Evolutionary conservation across 1,140 invertebrate genomes (phyloP).

Genomic region (Hormaphis cornu): DNA sequence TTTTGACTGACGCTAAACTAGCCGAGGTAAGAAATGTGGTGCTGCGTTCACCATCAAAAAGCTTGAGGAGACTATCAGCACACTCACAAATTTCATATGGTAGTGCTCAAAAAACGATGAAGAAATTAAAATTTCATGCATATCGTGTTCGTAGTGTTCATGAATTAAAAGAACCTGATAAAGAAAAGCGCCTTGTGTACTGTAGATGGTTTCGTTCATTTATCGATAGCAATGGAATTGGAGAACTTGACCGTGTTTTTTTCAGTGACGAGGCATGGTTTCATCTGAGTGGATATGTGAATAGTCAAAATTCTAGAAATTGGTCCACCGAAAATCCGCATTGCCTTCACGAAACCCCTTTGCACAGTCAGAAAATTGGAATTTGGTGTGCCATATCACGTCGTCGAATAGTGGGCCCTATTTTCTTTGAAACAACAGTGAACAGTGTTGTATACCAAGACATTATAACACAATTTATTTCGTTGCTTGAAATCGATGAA

Average conservation of each 20-base stretch:
- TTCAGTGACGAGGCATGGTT: not conserved
- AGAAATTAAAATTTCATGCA: too few relatives aligned
- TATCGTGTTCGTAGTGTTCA: too few relatives aligned
- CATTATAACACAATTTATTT: not conserved
- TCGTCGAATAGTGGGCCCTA: not conserved
- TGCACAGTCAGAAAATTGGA: not conserved
- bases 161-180: not conserved
- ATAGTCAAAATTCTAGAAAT: constrained; percentile 1
- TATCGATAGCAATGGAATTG: not conserved
- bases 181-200: not conserved
- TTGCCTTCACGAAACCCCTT: not conserved
- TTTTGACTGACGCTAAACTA: not conserved
- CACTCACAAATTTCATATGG: not conserved
- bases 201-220: not conserved
- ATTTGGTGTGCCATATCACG: not conserved
- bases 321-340: constrained; percentile 15
- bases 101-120: not conserved
- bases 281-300: not conserved
- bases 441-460: not conserved
- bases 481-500: not conserved
- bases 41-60: not conserved
- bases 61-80: not conserved
- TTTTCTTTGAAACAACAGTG: constrained; percentile 1
- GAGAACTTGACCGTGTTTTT: not conserved
- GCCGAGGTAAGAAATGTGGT: not conserved